Evolutionary conservation across 2,113 vertebrate species (phyloP).

Genomic region (Peromyscus maniculatus): DNA sequence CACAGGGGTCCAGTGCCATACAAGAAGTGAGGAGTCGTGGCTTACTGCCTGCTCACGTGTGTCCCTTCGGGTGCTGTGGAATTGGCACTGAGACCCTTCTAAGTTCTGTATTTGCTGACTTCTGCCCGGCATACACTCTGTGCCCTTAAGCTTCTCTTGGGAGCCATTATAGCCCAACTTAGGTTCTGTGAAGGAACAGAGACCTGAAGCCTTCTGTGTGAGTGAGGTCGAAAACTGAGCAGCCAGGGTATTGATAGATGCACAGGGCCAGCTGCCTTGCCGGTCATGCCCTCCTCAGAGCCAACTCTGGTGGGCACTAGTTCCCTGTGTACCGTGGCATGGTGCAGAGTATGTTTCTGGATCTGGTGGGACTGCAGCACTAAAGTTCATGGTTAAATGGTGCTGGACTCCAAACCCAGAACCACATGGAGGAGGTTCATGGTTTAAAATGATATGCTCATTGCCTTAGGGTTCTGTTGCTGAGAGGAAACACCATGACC

Average conservation of each 20-base stretch:
- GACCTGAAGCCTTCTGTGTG: background rate
- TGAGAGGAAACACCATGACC: background rate
- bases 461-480: background rate
- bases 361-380: background rate
- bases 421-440: background rate
- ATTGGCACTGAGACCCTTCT: background rate
- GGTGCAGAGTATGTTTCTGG: background rate
- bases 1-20: background rate
- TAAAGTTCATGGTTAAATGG: background rate
- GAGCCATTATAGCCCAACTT: background rate
- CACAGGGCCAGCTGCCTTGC: background rate
- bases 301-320: background rate
- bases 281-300: background rate
- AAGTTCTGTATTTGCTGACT: background rate
- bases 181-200: background rate
- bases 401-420: background rate
- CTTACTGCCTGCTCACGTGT: too few species aligned
- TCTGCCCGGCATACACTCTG: too few species aligned
- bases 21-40: background rate
- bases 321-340: accelerated
- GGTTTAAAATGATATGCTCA: background rate
- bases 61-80: background rate
- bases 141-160: background rate
- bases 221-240: background rate
- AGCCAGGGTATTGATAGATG: too few species aligned